Base-by-base conservation (phyloP, 2,888 invertebrate genomes). In the Shargacucullia verbasci region DNA sequence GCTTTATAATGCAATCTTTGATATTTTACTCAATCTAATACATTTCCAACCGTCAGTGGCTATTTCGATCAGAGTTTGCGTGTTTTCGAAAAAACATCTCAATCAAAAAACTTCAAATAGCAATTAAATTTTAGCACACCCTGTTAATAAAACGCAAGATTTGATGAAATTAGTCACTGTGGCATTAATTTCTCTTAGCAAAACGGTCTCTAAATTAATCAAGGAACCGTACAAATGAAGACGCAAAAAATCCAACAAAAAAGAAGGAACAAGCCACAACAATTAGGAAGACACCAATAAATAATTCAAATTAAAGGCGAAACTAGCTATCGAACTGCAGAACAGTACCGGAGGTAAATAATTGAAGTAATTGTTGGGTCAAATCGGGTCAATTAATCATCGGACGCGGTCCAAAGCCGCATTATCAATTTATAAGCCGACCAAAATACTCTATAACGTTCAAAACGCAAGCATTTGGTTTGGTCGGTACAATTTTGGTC, bases 301-400 rank as follows among this genome's bases (percentile, higher is more conserved):
- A 77, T 81, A 73, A 82, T 81, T 78, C 76, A 80, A 81, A 83
- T 84, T 76, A 80, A 76, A 73, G 70, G 63, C 71, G 74, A 78
- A 70, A 65, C 15, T 20, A 57, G 47, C 50, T 70, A 85, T 83
- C 77, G 73, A 78, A 80, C 75, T 78, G 81, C 80, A 85, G 29
- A 29, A 4, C 76, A 52, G 44, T 47, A 86, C 92, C 89, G 90
- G 91, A 90, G 90, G 88, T 89, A 88, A 90, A 91, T 93, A 90
- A 93, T 94, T 93, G 89, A 89, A 88, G 90, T 88, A 92, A 92
- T 92, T 92, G 91, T 82, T 84, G 80, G 91, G 91, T 91, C 89
- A 86, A 86, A 87, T 85, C 82, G 84, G 92, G 91, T 92, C 92
- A 93, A 94, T 92, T 92, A 91, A 92, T 92, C 88, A 90, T 91